These are phyloP conservation scores for Drosophila paranaensis DNA, from an alignment of 2,888 invertebrate genomes.

Conservation along the genomic window DNA sequence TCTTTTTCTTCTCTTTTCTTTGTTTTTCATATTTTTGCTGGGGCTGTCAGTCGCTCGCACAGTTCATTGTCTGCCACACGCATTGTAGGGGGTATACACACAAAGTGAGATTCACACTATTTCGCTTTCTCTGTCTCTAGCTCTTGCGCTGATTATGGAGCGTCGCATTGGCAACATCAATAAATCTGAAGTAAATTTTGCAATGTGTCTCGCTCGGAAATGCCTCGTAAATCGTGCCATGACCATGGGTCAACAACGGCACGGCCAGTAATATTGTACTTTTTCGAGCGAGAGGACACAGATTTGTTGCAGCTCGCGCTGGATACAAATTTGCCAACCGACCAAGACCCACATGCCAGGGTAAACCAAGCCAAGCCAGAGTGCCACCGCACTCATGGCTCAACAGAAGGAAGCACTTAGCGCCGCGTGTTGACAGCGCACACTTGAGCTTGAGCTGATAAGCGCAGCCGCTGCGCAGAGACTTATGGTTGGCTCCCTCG, in stretches of 20 bases:
- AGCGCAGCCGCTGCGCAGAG: constrained; percentile 36
- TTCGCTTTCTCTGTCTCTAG: background rate
- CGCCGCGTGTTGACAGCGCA: constrained; percentile 71
- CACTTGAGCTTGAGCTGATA: constrained; percentile 67
- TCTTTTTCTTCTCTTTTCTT: constrained; percentile 15
- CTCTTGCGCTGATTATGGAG: constrained; percentile 45
- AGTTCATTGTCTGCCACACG: constrained; percentile 70
- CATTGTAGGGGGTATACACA: constrained; percentile 33
- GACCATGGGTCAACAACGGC: constrained; percentile 73
- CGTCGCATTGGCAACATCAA: constrained; percentile 66
- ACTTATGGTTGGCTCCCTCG: constrained; percentile 36
- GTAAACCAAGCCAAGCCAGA: background rate
- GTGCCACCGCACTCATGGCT: background rate
- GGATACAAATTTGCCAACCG: constrained; percentile 78
- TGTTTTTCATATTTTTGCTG: constrained; percentile 56
- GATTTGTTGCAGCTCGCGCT: constrained; percentile 71
- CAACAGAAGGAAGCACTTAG: constrained; percentile 75
- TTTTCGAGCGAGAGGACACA: constrained; percentile 60
- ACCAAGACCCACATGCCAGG: background rate
- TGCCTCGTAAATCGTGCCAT: constrained; percentile 82
- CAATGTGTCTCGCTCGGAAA: constrained; percentile 82
- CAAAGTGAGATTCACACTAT: background rate
- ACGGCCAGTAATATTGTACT: constrained; percentile 60
- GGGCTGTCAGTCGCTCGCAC: constrained; percentile 27
- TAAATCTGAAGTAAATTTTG: constrained; percentile 82